phyloP scores from a whole-genome alignment of 1,140 invertebrate species.

The Tetraneura akinire region DNA sequence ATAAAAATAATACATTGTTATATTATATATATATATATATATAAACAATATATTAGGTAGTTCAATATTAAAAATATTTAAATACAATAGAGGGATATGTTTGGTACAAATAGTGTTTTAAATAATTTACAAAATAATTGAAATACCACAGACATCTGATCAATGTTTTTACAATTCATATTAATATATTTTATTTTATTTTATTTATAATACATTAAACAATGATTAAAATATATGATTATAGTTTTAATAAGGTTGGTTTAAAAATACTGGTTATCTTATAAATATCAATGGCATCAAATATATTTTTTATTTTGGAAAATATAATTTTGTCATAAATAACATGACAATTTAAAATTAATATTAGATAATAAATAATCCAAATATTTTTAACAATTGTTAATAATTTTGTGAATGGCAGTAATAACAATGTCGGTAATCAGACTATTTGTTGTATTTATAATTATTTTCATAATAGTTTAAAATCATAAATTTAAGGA shows the following conservation, averaged over 20 bases:
- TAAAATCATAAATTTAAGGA: background rate
- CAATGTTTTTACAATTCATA: background rate
- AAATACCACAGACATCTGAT: background rate
- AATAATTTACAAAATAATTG: background rate
- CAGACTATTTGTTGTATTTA: background rate
- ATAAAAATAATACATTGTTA: background rate
- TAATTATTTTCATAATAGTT: background rate
- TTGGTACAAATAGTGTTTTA: background rate
- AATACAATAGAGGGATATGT: background rate
- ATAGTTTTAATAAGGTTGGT: background rate
- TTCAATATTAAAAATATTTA: background rate
- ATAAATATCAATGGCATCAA: background rate
- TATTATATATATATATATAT: too few species aligned
- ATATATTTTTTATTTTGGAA: background rate
- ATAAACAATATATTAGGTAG: conserved; percentile 15
- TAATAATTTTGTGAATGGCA: background rate
- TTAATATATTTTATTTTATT: too few species aligned
- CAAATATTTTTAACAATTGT: background rate
- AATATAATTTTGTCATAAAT: background rate
- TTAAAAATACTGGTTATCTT: background rate
- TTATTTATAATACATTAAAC: background rate
- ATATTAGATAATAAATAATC: background rate
- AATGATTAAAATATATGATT: background rate
- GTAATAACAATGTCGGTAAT: background rate
- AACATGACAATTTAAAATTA: background rate